Conservation (phyloP, 2,888 invertebrate genomes). For the Elysia crispata region DNA sequence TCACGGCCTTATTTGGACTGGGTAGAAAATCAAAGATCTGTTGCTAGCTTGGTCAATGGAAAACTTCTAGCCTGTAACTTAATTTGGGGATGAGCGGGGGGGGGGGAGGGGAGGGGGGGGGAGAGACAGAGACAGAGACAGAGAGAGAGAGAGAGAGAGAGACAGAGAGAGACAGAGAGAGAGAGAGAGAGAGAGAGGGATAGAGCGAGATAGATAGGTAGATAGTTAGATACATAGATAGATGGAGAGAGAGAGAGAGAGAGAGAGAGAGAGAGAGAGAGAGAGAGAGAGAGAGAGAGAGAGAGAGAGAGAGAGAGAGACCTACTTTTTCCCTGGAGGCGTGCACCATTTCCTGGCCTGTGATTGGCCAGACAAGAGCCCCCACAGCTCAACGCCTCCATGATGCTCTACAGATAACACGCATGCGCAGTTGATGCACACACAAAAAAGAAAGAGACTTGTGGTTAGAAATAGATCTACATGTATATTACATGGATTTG, state of each 20-base stretch:
- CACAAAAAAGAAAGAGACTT: too few species aligned
- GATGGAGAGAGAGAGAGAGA: conserved; percentile 20
- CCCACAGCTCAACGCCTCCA: too few species aligned
- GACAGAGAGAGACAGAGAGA: conserved; percentile 27
- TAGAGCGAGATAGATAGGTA: conserved; percentile 1
- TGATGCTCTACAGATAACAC: neutral
- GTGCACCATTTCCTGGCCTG: neutral
- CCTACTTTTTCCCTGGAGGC: neutral
- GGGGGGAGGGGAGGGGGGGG: neutral
- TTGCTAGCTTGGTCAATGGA: too few species aligned
- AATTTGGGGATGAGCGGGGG: neutral
- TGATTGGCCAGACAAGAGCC: too few species aligned
- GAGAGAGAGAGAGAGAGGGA: conserved; percentile 25
- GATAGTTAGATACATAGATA: conserved; percentile 12
- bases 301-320: conserved; percentile 20
- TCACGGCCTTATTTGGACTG: too few species aligned
- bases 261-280: conserved; percentile 18
- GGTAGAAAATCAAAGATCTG: too few species aligned
- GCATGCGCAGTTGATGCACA: too few species aligned
- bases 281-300: neutral
- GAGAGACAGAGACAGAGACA: conserved; percentile 1
- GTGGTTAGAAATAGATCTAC: too few species aligned
- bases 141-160: neutral
- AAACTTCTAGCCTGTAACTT: too few species aligned
- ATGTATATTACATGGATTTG: too few species aligned